Conservation (phyloP, 1,140 invertebrate genomes). For the Muscidifurax raptorellus region DNA sequence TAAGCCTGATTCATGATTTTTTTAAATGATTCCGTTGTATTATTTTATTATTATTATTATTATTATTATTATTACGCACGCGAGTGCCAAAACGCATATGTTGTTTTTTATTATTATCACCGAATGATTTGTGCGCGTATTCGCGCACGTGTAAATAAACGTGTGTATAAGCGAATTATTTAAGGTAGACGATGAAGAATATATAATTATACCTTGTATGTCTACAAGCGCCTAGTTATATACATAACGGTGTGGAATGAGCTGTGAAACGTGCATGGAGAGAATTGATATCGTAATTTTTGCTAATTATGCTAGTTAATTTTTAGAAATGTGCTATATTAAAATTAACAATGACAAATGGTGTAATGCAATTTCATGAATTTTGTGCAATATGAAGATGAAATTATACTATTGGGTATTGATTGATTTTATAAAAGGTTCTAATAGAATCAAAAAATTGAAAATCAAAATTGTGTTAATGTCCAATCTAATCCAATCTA, state of each 20-base stretch:
- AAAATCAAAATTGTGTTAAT: neutral
- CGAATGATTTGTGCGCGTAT: constrained; percentile 28
- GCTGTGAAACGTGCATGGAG: constrained; percentile 1
- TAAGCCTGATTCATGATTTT: constrained; percentile 9
- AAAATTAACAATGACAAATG: no score
- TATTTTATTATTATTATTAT: neutral
- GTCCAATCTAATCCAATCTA: no score
- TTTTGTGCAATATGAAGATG: neutral
- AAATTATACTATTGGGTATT: neutral
- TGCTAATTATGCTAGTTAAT: neutral
- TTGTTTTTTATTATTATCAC: constrained; percentile 40
- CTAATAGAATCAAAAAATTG: neutral
- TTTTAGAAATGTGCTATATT: no score
- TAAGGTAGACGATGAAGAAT: constrained; percentile 45
- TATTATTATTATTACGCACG: constrained; percentile 2
- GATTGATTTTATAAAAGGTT: neutral
- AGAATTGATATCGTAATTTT: constrained; percentile 25
- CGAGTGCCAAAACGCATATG: constrained; percentile 22
- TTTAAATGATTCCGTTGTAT: neutral
- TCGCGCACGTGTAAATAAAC: constrained; percentile 42
- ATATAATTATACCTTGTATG: constrained; percentile 38
- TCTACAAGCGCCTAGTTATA: constrained; percentile 40
- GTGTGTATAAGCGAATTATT: constrained; percentile 53
- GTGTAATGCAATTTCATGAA: no score
- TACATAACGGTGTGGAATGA: constrained; percentile 8